Evolutionary conservation across 2,888 invertebrate genomes (phyloP).

Genomic region (Colostygia pectinataria): DNA sequence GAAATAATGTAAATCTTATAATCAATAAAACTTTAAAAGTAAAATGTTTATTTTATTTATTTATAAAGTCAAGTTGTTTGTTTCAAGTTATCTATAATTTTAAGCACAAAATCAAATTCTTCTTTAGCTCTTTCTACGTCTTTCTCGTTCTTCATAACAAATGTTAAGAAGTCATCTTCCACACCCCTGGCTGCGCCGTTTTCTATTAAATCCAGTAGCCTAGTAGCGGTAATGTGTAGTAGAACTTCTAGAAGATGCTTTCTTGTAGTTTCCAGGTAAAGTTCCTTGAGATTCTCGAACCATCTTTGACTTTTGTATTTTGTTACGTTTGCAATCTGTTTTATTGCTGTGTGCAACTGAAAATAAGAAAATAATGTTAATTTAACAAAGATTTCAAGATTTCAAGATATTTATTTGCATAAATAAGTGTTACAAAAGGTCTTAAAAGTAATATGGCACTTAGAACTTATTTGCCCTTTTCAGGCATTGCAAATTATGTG

Average conservation of each 20-base stretch:
- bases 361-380: conserved; percentile 35
- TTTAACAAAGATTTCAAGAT: no score
- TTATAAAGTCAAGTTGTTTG: not conserved
- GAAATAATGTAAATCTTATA: no score
- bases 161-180: conserved; percentile 44
- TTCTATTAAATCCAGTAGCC: conserved; percentile 55
- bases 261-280: conserved; percentile 45
- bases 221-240: conserved; percentile 51
- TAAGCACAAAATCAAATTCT: conserved; percentile 49
- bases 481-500: no score
- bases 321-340: conserved; percentile 53
- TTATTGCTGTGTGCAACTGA: conserved; percentile 63
- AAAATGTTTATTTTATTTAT: conserved; percentile 1
- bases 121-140: conserved; percentile 42
- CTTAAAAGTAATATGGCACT: no score
- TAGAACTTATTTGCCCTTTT: no score
- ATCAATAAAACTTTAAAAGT: not conserved
- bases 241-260: conserved; percentile 49
- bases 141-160: conserved; percentile 41
- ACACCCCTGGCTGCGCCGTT: conserved; percentile 42
- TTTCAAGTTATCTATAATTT: conserved; percentile 43
- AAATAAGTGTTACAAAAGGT: no score
- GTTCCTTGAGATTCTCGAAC: conserved; percentile 53
- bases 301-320: conserved; percentile 54
- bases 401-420: no score